These are phyloP conservation scores for Xiphophorus maculatus DNA, from an alignment of 2,113 vertebrate species.

Conservation along the genomic window DNA sequence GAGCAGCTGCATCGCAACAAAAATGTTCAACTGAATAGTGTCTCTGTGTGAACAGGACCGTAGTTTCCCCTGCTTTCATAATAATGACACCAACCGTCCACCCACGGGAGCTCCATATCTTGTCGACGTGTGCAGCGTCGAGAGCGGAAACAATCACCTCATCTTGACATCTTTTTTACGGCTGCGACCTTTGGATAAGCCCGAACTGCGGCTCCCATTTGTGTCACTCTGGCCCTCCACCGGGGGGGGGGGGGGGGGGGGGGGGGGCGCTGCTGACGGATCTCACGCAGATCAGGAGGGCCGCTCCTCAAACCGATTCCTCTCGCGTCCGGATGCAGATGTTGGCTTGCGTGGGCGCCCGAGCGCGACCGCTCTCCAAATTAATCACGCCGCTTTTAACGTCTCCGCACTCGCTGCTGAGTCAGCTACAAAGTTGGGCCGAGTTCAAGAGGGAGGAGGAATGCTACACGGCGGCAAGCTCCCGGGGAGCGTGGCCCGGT, in stretches of 20 bases:
- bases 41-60: no score
- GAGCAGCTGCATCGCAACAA: no score
- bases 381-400: slow-evolving; percentile 65
- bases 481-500: slow-evolving; percentile 13
- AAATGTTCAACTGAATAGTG: no score
- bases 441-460: slow-evolving; percentile 34
- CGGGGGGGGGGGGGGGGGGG: slow-evolving; percentile 18
- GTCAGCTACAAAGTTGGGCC: slow-evolving; percentile 63
- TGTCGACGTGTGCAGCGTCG: neutral
- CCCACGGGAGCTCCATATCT: neutral
- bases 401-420: slow-evolving; percentile 67
- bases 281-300: slow-evolving; percentile 28
- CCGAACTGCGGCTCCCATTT: slow-evolving; percentile 23
- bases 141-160: slow-evolving; percentile 14
- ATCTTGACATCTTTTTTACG: slow-evolving; percentile 18
- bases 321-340: slow-evolving; percentile 34
- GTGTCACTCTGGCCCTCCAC: slow-evolving; percentile 10
- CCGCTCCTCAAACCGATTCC: slow-evolving; percentile 29
- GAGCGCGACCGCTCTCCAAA: slow-evolving; percentile 51
- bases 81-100: neutral
- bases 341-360: slow-evolving; percentile 12
- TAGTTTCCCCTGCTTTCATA: accelerated
- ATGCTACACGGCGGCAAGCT: slow-evolving; percentile 59
- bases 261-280: slow-evolving; percentile 16
- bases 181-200: slow-evolving; percentile 48